Conservation (phyloP, 2,797 vertebrate species). For the Lemur catta region DNA sequence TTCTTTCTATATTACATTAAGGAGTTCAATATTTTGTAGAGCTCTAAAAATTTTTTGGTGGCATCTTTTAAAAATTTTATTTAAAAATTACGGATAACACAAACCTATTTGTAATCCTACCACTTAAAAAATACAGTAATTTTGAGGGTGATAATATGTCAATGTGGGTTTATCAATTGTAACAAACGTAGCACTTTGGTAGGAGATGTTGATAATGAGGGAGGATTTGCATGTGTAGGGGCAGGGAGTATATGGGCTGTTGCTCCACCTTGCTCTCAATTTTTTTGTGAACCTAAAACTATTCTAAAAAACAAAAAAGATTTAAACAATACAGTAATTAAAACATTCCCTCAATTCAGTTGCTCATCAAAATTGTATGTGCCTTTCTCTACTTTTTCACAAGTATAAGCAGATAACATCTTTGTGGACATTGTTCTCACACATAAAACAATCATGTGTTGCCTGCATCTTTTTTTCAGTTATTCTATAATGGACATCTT, state of each 20-base stretch:
- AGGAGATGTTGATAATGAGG: neutral
- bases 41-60: neutral
- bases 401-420: neutral
- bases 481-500: neutral
- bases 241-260: neutral
- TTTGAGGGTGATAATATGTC: neutral
- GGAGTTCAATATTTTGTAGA: neutral
- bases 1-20: constrained; percentile 3
- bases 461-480: neutral
- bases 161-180: neutral
- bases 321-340: neutral
- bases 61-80: neutral
- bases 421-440: neutral
- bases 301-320: neutral
- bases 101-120: neutral
- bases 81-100: neutral
- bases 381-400: neutral
- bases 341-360: neutral
- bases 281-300: neutral
- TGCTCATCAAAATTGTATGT: neutral
- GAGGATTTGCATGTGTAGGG: neutral
- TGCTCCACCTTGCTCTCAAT: neutral
- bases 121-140: neutral
- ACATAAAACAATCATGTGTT: neutral
- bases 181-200: neutral